Evolutionary conservation across 2,113 vertebrate genomes (phyloP).

Genomic region (Hemibates koningsi): DNA sequence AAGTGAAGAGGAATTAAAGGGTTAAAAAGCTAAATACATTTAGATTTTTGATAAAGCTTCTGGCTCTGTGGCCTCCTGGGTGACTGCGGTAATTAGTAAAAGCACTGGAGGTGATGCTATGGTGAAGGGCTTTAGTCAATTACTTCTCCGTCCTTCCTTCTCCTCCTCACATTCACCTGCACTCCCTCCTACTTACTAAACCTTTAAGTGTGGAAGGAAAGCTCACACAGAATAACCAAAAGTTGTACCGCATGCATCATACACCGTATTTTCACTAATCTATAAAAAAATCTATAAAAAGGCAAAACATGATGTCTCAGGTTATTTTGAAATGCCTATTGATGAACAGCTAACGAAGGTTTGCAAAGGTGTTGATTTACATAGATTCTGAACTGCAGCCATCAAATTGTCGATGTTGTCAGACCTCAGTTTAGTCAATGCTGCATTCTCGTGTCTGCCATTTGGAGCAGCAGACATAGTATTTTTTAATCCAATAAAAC

Average conservation of each 20-base stretch:
- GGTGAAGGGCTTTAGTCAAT: background rate
- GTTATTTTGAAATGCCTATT: background rate
- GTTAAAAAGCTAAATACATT: conserved; percentile 24
- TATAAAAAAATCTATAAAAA: background rate
- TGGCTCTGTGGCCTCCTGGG: conserved; percentile 10
- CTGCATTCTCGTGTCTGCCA: background rate
- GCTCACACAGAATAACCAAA: background rate
- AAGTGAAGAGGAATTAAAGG: conserved; percentile 6
- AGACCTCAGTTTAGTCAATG: background rate
- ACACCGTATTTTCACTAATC: background rate
- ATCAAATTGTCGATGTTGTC: too few species aligned
- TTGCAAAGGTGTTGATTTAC: background rate
- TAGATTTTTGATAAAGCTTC: conserved; percentile 22
- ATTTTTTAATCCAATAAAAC: background rate
- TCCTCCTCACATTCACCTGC: background rate
- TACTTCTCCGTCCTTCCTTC: background rate
- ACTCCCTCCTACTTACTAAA: background rate
- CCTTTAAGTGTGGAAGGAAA: background rate
- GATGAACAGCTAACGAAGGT: background rate
- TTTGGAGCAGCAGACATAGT: background rate
- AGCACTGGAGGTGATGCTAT: background rate
- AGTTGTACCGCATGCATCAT: background rate
- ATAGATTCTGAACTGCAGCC: background rate
- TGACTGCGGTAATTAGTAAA: conserved; percentile 25
- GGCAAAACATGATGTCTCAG: background rate